Evolutionary conservation across 1,140 invertebrate species (phyloP), one percentile per base, ranked within the genome.

Genomic region (Drosophila rhopaloa): DNA sequence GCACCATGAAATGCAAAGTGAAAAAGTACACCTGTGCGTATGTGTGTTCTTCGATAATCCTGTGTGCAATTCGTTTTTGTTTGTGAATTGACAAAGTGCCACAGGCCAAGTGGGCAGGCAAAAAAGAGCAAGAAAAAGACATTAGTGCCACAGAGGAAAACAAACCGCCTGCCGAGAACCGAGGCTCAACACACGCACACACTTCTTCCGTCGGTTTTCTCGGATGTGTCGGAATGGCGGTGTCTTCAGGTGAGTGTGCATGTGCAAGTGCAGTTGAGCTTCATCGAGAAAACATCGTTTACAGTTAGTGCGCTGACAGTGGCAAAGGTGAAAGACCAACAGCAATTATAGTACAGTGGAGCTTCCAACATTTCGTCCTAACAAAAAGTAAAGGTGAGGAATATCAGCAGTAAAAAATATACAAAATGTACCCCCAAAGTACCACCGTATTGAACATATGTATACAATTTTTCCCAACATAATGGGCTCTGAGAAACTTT

Each of bases 11-110:
- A 60, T 60, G 37, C 37, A 43, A 35, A 57, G n/a, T 9, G 37
- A 13, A 44, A 9, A 59, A 11, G 35, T 19, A 43, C 70, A 58
- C 41, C 38, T 40, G 38, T 41, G 53, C 59, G 73, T 51, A 40
- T 66, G 73, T n/a, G 54, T 46, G 27, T 53, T 55, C 48, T 24
- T 47, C 54, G 54, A 76, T 76, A 76, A 66, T 76, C 54, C 60
- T 24, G 55, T 65, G 58, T 66, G 81, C 81, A 73, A 80, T 84
- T 84, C 78, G 60, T 78, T 85, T 84, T 84, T 79, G 75, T 80
- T 82, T 81, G 77, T 59, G 78, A 76, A 85, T 84, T 86, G 81
- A 81, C 81, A 84, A 84, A 84, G 82, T 84, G 81, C 82, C 81
- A 85, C 77, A 84, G 81, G 81, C 59, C 63, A 76, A 66, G 67